Evolutionary conservation across 2,797 vertebrate genomes (phyloP).

Genomic region (Chiloscyllium punctatum): DNA sequence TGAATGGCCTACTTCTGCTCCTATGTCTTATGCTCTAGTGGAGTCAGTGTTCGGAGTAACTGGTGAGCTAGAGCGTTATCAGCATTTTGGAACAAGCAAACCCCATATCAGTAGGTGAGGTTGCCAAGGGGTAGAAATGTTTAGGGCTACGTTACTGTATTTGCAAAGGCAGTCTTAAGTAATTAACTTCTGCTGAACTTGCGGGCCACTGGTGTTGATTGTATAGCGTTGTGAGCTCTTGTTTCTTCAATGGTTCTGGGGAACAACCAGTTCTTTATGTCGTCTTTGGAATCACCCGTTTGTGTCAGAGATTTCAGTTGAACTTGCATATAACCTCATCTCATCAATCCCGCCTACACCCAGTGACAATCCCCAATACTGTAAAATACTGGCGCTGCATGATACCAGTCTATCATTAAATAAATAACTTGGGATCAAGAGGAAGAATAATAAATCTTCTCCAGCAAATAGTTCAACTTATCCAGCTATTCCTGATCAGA

Average conservation of each 20-base stretch:
- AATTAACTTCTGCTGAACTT: not conserved
- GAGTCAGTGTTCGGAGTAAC: not conserved
- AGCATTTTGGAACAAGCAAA: not conserved
- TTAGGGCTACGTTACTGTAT: not conserved
- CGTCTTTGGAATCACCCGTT: not conserved
- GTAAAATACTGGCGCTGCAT: not conserved
- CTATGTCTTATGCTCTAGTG: no score
- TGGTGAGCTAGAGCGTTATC: not conserved
- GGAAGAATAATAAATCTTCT: not conserved
- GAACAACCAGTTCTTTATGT: not conserved
- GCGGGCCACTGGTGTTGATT: not conserved
- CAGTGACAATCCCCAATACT: no score
- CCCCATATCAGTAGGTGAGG: not conserved
- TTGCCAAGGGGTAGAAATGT: not conserved
- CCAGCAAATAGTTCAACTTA: not conserved
- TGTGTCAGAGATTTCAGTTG: not conserved
- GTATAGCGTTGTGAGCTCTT: not conserved
- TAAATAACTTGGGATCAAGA: not conserved
- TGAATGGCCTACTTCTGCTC: no score
- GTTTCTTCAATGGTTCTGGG: not conserved
- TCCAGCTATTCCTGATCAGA: not conserved
- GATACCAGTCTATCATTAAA: not conserved
- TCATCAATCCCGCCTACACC: no score
- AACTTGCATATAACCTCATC: not conserved
- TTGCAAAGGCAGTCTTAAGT: not conserved